Conservation (phyloP, 2,113 vertebrate species). For the Oncorhynchus kisutch region DNA sequence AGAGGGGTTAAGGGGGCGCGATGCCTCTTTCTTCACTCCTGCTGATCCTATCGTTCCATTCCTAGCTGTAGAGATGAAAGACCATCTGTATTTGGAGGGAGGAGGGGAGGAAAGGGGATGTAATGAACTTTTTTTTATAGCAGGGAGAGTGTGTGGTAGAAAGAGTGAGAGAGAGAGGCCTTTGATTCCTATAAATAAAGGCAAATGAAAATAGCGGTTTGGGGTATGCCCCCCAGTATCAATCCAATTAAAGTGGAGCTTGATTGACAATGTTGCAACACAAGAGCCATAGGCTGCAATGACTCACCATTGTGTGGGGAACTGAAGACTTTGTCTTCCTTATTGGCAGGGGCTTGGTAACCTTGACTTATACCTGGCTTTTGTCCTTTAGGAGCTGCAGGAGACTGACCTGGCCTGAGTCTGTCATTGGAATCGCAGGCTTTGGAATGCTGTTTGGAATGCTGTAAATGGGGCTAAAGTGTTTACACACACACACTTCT, state of each 20-base stretch:
- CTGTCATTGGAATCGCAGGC: conserved; percentile 52
- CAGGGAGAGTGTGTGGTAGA: conserved; percentile 36
- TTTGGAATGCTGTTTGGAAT: conserved; percentile 28
- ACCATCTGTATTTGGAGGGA: conserved; percentile 71
- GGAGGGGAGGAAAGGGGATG: conserved; percentile 46
- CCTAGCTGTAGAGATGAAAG: conserved; percentile 76
- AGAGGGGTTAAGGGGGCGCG: conserved; percentile 58
- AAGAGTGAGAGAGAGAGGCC: conserved; percentile 60
- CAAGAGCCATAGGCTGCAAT: conserved; percentile 69
- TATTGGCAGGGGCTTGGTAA: conserved; percentile 43
- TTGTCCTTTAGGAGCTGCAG: conserved; percentile 68
- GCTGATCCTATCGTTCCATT: conserved; percentile 77
- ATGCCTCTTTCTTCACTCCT: conserved; percentile 75
- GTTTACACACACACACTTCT: conserved; percentile 19
- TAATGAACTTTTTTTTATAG: conserved; percentile 58
- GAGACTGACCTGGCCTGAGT: conserved; percentile 64
- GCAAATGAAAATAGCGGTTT: conserved; percentile 63
- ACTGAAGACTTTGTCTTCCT: conserved; percentile 62
- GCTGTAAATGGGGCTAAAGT: conserved; percentile 28
- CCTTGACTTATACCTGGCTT: conserved; percentile 68
- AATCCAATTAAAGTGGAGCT: conserved; percentile 28
- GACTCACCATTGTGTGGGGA: conserved; percentile 65
- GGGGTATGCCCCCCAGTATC: conserved; percentile 9
- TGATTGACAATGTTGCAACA: conserved; percentile 72
- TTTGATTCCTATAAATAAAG: conserved; percentile 68